Evolutionary conservation across 2,797 vertebrate genomes (phyloP), one percentile per base, ranked within the genome.

Genomic region (Tauraco hartlaubi): DNA sequence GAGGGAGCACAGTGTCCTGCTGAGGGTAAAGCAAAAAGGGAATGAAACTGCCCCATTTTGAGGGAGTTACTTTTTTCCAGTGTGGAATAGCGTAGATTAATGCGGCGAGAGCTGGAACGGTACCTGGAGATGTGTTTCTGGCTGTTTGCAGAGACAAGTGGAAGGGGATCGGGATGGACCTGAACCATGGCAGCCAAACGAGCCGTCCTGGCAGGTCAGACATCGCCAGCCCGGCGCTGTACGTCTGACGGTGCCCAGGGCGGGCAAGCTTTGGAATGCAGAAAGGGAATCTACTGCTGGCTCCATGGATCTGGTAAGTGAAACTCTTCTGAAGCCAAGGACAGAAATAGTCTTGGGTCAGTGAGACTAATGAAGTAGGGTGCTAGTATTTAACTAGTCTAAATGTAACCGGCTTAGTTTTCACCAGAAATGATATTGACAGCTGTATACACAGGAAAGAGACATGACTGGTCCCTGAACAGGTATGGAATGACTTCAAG

Each of bases 401-500:
- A 46, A 77, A 39, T 29, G 35, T 71, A 29, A 71, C 58, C 15
- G 21, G 37, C 33, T 33, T 56, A 12, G 7, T n/a, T 82, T 73
- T 48, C 33, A 16, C 15, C 15, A 56, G 48, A 62, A 78, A 22
- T 37, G 0, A 29, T 49, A 29, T 16, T 31, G 18, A 12, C 49
- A 82, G 55, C 44, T 82, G 19, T 46, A 41, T 55, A 51, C 16
- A 49, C 17, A 28, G 12, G 31, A 46, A 46, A 59, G 37, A 25
- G 4, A 4, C 5, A 1, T 22, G 56, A 31, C 33, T 28, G 58
- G 22, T 37, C 33, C 41, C 35, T 12, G 11, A 61, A 46, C n/a
- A 46, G 49, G 52, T 31, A 15, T 0, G 2, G 48, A 85, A 51
- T 39, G 33, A 56, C 0, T 2, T 19, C 56, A 29, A 68, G 2